Evolutionary conservation across 2,113 vertebrate species (phyloP).

Genomic region (Etheostoma cragini): DNA sequence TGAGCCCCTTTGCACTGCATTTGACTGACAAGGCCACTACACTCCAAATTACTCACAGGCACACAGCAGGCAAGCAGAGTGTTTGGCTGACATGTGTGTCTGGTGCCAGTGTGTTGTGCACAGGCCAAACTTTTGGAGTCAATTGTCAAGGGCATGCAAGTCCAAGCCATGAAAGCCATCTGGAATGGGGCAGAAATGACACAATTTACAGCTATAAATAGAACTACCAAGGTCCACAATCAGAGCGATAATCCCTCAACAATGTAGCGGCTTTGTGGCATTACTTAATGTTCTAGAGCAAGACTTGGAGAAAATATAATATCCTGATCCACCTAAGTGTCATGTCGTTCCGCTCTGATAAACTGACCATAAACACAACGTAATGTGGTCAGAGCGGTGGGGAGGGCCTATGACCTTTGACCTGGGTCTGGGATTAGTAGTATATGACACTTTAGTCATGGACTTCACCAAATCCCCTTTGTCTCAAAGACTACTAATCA

Average conservation of each 20-base stretch:
- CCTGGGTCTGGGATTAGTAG: constrained; percentile 65
- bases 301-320: constrained; percentile 37
- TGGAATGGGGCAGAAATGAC: constrained; percentile 74
- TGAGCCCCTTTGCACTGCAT: constrained; percentile 32
- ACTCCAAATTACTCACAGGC: constrained; percentile 71
- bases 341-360: constrained; percentile 37
- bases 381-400: constrained; percentile 14
- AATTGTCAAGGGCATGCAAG: constrained; percentile 68
- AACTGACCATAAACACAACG: constrained; percentile 18
- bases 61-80: constrained; percentile 43
- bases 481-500: constrained; percentile 28
- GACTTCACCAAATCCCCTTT: constrained; percentile 45
- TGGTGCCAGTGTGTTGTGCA: constrained; percentile 44
- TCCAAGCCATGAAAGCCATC: constrained; percentile 67
- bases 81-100: constrained; percentile 42
- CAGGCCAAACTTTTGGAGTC: constrained; percentile 71
- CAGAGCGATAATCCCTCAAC: constrained; percentile 67
- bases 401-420: constrained; percentile 62
- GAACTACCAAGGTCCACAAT: constrained; percentile 66
- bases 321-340: constrained; percentile 42
- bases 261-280: constrained; percentile 56
- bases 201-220: constrained; percentile 76
- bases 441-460: constrained; percentile 50
- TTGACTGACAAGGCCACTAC: constrained; percentile 68
- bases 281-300: constrained; percentile 46